Evolutionary conservation across 2,797 vertebrate genomes (phyloP), one percentile per base, ranked within the genome.

Genomic region (Amniataba percoides): DNA sequence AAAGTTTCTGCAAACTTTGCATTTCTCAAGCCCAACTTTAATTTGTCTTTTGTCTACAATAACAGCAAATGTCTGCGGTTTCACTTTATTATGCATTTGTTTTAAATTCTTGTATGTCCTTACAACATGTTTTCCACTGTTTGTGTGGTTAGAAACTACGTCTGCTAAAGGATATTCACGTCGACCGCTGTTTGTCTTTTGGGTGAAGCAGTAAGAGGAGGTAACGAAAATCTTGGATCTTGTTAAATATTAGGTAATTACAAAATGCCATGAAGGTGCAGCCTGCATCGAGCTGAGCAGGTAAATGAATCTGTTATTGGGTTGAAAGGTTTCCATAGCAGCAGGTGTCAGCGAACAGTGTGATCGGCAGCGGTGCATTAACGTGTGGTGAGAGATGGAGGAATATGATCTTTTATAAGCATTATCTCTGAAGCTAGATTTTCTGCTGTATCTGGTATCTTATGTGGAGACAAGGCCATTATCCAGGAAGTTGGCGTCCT

Each of bases 261-360:
- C 23, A 18, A 31, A 48, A 42, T 39, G 5, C 25, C 19, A 56
- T 27, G 2, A 49, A 18, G 12, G 15, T 13, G 61, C 15, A 46
- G 19, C 31, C 60, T 39, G 6, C 45, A 39, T 46, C 16, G 11
- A 8, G 34, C 4, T 31, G 15, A n/a, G 21, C n/a, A 7, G n/a
- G 39, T 31, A 25, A 42, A 19, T 15, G 34, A 2, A 4, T 42
- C 62, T 36, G n/a, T 56, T 25, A 56, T 11, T 3, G 31, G 18
- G 18, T 43, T 48, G 14, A 57, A 43, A 49, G 25, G 36, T 69
- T 79, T 68, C 51, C n/a, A 25, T 57, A 25, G 70, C 63, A 68
- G 57, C 77, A 57, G 23, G 34, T 31, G 43, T 27, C 45, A 52
- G 2, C 0, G 8, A 52, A 19, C 55, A 34, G 18, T 43, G 15